Evolutionary conservation across 2,888 invertebrate genomes (phyloP), one percentile per base, ranked within the genome.

Genomic region (Nomada ruficornis): DNA sequence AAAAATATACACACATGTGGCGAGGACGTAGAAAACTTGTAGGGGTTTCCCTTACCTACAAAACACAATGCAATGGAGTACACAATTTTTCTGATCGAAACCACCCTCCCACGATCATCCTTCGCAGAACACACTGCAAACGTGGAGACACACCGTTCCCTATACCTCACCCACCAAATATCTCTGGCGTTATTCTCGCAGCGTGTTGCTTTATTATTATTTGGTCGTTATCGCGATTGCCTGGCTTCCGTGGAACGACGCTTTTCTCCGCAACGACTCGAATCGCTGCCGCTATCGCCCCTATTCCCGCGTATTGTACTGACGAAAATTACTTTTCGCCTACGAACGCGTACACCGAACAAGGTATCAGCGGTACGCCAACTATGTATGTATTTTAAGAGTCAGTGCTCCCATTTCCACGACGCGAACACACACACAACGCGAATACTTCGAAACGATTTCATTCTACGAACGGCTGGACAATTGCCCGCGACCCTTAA

Each of bases 181-280:
- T 65, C 73, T 42, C 69, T 69, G 50, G 68, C 59, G 52, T 64
- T 78, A 47, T 63, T 65, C 64, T 29, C 69, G 52, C 71, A 18
- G 55, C 64, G 18, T n/a, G 52, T 74, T 73, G 59, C 62, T 70
- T 74, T 78, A 54, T 74, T 75, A 75, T 68, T 78, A 78, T 72
- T 72, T 67, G 62, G 26, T 55, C 59, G 70, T 71, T 80, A 80
- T 65, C 78, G 15, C 47, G 29, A 26, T 69, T 52, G 42, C 13
- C 57, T 15, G 20, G 47, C 57, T 79, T 79, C 57, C 59, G 20
- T 15, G 15, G 23, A 77, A 78, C 77, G 29, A 29, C 47, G 42
- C 52, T 42, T 71, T 47, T 47, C 36, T 20, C 29, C 7, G 4
- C 20, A 69, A 68, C 69, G 42, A 26, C 69, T 44, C 44, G 57